These are phyloP conservation scores for Orientallactaga bullata DNA, from an alignment of 2,113 vertebrate genomes.

Conservation along the genomic window DNA sequence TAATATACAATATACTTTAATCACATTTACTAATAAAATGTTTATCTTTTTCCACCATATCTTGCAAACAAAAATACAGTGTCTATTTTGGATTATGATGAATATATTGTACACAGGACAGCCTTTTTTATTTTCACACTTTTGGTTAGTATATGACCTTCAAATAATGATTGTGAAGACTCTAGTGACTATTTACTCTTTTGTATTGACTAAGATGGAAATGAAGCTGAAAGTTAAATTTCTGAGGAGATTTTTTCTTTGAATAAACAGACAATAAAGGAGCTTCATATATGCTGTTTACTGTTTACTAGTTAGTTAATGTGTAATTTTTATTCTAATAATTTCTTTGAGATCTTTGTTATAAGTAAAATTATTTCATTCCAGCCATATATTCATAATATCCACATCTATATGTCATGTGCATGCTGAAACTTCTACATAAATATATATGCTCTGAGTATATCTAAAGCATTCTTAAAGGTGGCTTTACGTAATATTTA, in stretches of 20 bases:
- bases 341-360: background rate
- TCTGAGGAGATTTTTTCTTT: slow-evolving; percentile 14
- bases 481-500: background rate
- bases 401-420: background rate
- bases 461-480: background rate
- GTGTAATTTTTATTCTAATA: background rate
- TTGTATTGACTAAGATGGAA: slow-evolving; percentile 24
- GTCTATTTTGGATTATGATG: background rate
- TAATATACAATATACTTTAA: background rate
- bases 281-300: background rate
- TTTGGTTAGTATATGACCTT: slow-evolving; percentile 4
- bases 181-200: slow-evolving; percentile 49
- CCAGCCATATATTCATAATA: background rate
- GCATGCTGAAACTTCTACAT: background rate
- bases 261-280: slow-evolving; percentile 27
- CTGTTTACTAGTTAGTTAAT: background rate
- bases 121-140: background rate
- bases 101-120: background rate
- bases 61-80: background rate
- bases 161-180: background rate
- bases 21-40: background rate
- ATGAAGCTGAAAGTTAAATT: slow-evolving; percentile 56
- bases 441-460: background rate
- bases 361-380: background rate
- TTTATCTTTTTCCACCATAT: background rate